Percentiles rank a stretch among this genome's conserved stretches.
Conservation (phyloP, 1,140 invertebrate genomes). For the Argopecten irradians region DNA sequence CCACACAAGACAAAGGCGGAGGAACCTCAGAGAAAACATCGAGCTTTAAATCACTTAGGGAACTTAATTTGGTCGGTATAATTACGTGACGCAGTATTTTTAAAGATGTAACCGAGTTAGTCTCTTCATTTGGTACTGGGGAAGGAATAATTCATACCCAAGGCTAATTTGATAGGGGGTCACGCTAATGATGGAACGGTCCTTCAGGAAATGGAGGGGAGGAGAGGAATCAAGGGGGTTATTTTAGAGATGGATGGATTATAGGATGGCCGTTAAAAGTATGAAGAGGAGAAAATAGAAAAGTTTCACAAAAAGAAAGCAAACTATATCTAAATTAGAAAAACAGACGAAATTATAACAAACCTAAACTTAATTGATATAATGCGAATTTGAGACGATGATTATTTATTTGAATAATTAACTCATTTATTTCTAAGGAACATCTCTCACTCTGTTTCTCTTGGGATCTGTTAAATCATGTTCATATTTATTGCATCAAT, state of each 20-base stretch:
- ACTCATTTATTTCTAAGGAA: neutral
- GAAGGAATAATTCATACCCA: neutral
- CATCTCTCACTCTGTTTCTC: neutral
- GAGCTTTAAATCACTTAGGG: conserved; percentile 12
- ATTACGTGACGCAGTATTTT: conserved; percentile 21
- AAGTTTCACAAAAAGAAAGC: neutral
- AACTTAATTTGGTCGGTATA: conserved; percentile 10
- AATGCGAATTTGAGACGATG: neutral
- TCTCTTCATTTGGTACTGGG: neutral
- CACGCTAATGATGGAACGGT: neutral
- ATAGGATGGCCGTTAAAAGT: neutral
- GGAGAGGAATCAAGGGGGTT: neutral
- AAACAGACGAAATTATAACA: too few species aligned
- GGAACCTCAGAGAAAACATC: neutral
- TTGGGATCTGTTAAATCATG: neutral
- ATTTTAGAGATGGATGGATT: neutral
- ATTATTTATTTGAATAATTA: neutral
- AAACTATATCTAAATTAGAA: too few species aligned
- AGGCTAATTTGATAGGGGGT: neutral
- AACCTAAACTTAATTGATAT: neutral
- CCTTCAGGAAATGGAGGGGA: neutral
- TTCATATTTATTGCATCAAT: neutral
- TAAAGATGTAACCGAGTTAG: conserved; percentile 17
- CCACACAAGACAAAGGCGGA: neutral
- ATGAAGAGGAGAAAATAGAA: neutral